Conservation (phyloP, 2,797 vertebrate species). For the Enteromius fasciolatus region DNA sequence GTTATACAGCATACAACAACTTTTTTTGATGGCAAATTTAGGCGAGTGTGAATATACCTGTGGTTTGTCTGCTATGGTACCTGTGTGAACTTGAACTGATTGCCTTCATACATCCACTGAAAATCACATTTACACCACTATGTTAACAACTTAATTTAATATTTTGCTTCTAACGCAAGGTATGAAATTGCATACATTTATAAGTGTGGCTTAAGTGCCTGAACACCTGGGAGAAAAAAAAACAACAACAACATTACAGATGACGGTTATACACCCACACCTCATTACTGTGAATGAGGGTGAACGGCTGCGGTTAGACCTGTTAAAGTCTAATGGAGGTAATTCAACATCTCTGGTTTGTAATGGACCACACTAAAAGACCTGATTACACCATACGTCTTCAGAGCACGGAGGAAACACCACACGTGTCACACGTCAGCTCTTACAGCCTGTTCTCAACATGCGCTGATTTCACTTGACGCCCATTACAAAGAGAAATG, state of each 20-base stretch:
- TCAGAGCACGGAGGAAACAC: conserved; percentile 35
- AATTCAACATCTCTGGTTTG: conserved; percentile 45
- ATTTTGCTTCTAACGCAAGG: not conserved
- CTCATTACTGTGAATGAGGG: conserved; percentile 31
- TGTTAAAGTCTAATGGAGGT: conserved; percentile 45
- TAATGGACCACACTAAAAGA: conserved; percentile 48
- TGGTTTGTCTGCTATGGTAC: not conserved
- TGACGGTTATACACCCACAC: conserved; percentile 11
- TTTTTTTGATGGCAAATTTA: conserved; percentile 1
- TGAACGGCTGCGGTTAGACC: conserved; percentile 16
- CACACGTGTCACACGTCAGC: conserved; percentile 4
- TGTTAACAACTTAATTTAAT: not conserved
- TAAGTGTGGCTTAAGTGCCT: conserved; percentile 23
- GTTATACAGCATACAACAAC: no score
- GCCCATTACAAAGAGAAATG: conserved; percentile 40
- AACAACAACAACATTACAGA: not conserved
- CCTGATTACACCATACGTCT: conserved; percentile 56
- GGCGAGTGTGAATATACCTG: not conserved
- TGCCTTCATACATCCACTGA: not conserved
- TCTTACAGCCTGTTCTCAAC: conserved; percentile 33
- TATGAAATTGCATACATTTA: conserved; percentile 24
- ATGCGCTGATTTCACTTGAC: conserved; percentile 30
- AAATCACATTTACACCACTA: not conserved
- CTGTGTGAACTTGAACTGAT: not conserved
- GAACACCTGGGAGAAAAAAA: conserved; percentile 4